Percentiles rank a stretch among this genome's conserved stretches.
These are phyloP conservation scores for Pogonomyrmex barbatus DNA, from an alignment of 1,140 invertebrate species.

Conservation along the genomic window DNA sequence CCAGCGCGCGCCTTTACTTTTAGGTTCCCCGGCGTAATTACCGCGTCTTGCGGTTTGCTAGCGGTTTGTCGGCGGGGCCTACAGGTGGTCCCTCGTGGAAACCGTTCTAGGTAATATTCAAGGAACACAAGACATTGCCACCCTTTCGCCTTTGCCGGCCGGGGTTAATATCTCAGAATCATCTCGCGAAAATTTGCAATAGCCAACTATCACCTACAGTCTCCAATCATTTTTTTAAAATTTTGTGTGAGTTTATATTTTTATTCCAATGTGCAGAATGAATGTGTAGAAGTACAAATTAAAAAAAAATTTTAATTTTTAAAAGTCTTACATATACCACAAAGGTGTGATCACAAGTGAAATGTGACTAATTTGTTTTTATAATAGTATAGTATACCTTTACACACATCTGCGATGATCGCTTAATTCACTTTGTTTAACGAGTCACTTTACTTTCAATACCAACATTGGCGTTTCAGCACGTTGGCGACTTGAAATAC, in stretches of 20 bases:
- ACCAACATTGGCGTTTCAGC: conserved; percentile 23
- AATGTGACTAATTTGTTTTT: background rate
- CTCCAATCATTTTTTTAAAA: background rate
- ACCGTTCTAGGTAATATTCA: conserved; percentile 56
- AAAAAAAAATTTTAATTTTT: background rate
- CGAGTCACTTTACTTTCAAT: conserved; percentile 5
- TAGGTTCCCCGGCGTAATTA: conserved; percentile 77
- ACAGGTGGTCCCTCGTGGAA: conserved; percentile 77
- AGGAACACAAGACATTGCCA: conserved; percentile 49
- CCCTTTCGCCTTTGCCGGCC: conserved; percentile 40
- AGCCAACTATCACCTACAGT: conserved; percentile 6
- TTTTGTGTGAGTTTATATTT: background rate
- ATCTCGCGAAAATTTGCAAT: conserved; percentile 39
- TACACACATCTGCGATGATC: background rate
- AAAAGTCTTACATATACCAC: background rate
- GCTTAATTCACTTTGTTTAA: background rate
- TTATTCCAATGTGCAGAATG: background rate
- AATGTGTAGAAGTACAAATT: background rate
- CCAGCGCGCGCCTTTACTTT: conserved; percentile 67
- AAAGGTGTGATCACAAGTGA: background rate
- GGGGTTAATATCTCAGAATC: conserved; percentile 10
- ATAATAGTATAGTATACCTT: background rate
- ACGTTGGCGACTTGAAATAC: conserved; percentile 37
- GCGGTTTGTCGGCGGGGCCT: conserved; percentile 75
- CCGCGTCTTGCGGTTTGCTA: conserved; percentile 79